Conservation (phyloP, 2,888 invertebrate species). For the Sthenelais limicola region DNA sequence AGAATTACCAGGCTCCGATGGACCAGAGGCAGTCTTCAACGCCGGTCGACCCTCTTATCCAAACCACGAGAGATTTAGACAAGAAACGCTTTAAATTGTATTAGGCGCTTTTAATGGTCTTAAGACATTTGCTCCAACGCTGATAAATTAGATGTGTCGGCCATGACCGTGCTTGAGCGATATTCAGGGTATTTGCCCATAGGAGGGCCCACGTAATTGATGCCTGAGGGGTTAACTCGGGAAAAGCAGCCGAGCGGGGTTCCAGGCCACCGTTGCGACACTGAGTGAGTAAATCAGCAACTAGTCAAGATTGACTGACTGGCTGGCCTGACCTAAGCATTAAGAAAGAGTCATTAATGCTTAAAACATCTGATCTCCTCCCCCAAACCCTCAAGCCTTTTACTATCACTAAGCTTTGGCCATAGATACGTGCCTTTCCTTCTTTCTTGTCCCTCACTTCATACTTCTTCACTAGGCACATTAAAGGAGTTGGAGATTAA, state of each 20-base stretch:
- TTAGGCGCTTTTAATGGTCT: constrained; percentile 37
- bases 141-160: constrained; percentile 37
- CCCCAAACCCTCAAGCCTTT: no score
- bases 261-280: constrained; percentile 8
- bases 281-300: constrained; percentile 29
- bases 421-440: no score
- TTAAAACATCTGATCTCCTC: no score
- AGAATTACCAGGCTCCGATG: constrained; percentile 22
- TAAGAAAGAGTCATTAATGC: constrained; percentile 25
- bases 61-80: constrained; percentile 2
- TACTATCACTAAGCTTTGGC: no score
- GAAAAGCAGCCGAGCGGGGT: no score
- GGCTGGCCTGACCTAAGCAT: background rate
- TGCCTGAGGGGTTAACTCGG: constrained; percentile 19
- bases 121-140: constrained; percentile 29
- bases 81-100: constrained; percentile 15
- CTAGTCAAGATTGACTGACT: no score
- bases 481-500: no score
- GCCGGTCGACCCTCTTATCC: background rate
- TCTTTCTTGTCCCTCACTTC: no score
- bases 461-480: no score
- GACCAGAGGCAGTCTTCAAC: constrained; percentile 1
- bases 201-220: constrained; percentile 22
- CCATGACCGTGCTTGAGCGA: constrained; percentile 12
- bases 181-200: background rate